Percentiles rank a stretch among this genome's conserved stretches.
Conservation (phyloP, 2,888 invertebrate species). For the Vanessa cardui region DNA sequence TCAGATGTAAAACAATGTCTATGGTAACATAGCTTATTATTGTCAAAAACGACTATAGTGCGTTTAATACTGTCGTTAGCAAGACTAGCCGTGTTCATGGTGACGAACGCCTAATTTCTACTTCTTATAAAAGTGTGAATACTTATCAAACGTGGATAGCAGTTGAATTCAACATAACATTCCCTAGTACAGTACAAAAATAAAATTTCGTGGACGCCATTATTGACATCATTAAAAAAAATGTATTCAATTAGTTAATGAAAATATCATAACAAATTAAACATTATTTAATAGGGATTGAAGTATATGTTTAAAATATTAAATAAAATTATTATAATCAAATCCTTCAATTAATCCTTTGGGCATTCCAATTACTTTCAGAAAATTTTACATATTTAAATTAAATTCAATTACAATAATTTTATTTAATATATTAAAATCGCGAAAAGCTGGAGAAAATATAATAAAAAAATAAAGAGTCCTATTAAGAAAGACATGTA, state of each 20-base stretch:
- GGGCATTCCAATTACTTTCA: not conserved
- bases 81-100: slow-evolving; percentile 38
- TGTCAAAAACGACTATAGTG: slow-evolving; percentile 42
- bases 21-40: slow-evolving; percentile 34
- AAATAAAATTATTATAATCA: not conserved
- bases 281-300: no score
- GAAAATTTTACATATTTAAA: not conserved
- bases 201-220: not conserved
- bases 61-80: slow-evolving; percentile 42
- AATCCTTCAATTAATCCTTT: not conserved
- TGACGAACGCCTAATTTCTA: slow-evolving; percentile 27
- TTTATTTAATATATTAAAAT: not conserved
- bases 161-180: not conserved
- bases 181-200: not conserved
- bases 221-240: not conserved
- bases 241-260: no score
- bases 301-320: not conserved
- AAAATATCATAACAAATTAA: no score
- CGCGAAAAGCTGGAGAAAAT: not conserved
- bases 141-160: slow-evolving; percentile 19
- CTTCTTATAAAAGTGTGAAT: slow-evolving; percentile 32
- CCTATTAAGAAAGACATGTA: not conserved
- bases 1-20: slow-evolving; percentile 17
- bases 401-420: not conserved
- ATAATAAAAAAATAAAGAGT: slow-evolving; percentile 2